phyloP scores from a whole-genome alignment of 2,888 invertebrate species.

The Formica aserva region DNA sequence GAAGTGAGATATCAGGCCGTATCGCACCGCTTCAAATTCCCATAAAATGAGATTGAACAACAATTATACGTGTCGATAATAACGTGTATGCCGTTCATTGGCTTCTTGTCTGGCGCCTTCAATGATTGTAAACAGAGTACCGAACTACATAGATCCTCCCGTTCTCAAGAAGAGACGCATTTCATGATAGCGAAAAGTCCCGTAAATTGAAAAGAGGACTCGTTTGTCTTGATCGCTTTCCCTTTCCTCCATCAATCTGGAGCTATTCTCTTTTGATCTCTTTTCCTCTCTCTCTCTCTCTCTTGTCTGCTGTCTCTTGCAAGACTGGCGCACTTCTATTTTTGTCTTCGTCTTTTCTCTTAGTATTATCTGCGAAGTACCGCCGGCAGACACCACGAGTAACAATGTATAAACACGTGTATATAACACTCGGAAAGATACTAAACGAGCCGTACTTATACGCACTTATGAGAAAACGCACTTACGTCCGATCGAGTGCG shows the following conservation, averaged over 20 bases:
- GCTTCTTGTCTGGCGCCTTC: constrained; percentile 47
- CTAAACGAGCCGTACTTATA: constrained; percentile 52
- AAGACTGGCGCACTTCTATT: constrained; percentile 42
- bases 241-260: background rate
- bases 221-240: constrained; percentile 21
- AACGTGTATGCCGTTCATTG: constrained; percentile 54
- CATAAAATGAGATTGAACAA: constrained; percentile 38
- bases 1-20: constrained; percentile 4
- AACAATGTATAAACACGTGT: constrained; percentile 58
- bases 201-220: constrained; percentile 64
- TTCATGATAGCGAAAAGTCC: constrained; percentile 58
- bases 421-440: constrained; percentile 66
- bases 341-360: constrained; percentile 51
- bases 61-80: constrained; percentile 55
- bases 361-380: constrained; percentile 56
- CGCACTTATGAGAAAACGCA: constrained; percentile 53
- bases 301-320: constrained; percentile 3
- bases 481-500: constrained; percentile 51
- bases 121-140: constrained; percentile 53
- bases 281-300: constrained; percentile 35
- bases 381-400: constrained; percentile 57
- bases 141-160: constrained; percentile 52
- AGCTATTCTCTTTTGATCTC: constrained; percentile 42
- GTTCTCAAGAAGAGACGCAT: constrained; percentile 36
- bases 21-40: constrained; percentile 27